Evolutionary conservation across 1,140 invertebrate genomes (phyloP).

Genomic region (Zaprionus tsacasi): DNA sequence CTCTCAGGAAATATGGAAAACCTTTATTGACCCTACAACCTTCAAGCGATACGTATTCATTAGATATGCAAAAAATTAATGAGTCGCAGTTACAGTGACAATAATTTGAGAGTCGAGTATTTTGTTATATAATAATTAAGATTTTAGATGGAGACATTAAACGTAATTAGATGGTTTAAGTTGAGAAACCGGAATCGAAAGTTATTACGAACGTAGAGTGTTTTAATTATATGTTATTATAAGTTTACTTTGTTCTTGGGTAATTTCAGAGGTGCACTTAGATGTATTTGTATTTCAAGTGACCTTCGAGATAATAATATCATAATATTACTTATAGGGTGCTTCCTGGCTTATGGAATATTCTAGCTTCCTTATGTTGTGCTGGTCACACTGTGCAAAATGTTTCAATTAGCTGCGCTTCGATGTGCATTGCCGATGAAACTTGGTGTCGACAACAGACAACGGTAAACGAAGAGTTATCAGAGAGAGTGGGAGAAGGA

Average conservation of each 20-base stretch:
- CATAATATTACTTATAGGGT: too few species aligned
- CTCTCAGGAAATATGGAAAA: background rate
- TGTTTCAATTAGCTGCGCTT: slow-evolving; percentile 80
- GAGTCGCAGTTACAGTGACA: background rate
- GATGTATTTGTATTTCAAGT: background rate
- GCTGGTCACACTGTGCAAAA: slow-evolving; percentile 59
- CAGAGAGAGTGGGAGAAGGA: background rate
- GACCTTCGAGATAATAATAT: background rate
- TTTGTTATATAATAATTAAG: background rate
- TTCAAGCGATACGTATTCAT: background rate
- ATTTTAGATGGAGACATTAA: background rate
- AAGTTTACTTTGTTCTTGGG: background rate
- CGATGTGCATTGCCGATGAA: slow-evolving; percentile 75
- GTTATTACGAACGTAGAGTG: background rate
- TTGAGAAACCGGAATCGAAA: background rate
- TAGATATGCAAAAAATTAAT: background rate
- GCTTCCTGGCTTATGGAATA: background rate
- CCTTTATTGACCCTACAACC: background rate
- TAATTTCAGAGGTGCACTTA: background rate
- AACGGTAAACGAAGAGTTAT: slow-evolving; percentile 13
- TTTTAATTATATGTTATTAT: background rate
- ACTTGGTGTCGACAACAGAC: slow-evolving; percentile 69
- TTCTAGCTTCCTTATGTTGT: background rate
- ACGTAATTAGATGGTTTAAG: background rate
- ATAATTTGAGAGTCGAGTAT: background rate